A percentile compares a stretch with the other conserved stretches of the same genome.
Evolutionary conservation across 2,113 vertebrate species (phyloP).

Genomic region (Buteo buteo): DNA sequence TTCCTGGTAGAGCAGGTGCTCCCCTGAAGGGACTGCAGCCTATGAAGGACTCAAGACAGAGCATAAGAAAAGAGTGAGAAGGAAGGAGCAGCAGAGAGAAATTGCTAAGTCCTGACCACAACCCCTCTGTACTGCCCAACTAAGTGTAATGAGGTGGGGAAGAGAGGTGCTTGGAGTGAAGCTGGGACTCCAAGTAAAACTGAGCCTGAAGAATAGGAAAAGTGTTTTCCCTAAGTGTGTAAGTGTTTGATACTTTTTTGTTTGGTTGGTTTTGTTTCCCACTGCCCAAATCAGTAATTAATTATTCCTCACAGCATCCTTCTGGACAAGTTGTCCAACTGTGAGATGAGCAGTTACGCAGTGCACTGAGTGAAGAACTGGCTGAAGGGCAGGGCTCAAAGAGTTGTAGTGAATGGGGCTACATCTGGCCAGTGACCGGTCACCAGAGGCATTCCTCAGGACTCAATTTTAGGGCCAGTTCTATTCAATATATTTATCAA

Average conservation of each 20-base stretch:
- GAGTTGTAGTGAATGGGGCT: not conserved
- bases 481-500: not conserved
- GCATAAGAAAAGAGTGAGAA: not conserved
- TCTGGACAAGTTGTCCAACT: not conserved
- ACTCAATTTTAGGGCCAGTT: not conserved
- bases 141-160: not conserved
- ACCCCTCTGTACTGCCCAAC: not conserved
- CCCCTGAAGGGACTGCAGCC: not conserved
- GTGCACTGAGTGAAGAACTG: not conserved
- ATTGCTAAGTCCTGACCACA: not conserved
- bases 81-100: not conserved
- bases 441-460: not conserved
- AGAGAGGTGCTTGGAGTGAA: not conserved
- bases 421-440: too few species aligned
- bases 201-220: not conserved
- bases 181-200: too few species aligned
- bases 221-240: not conserved
- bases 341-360: too few species aligned
- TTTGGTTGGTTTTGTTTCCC: not conserved
- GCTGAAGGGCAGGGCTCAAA: not conserved
- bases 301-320: not conserved
- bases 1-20: not conserved
- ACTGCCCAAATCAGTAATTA: not conserved
- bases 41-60: not conserved
- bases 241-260: not conserved